These are phyloP conservation scores for Drosophila pseudotalamancana DNA, from an alignment of 2,888 invertebrate genomes.

Conservation along the genomic window DNA sequence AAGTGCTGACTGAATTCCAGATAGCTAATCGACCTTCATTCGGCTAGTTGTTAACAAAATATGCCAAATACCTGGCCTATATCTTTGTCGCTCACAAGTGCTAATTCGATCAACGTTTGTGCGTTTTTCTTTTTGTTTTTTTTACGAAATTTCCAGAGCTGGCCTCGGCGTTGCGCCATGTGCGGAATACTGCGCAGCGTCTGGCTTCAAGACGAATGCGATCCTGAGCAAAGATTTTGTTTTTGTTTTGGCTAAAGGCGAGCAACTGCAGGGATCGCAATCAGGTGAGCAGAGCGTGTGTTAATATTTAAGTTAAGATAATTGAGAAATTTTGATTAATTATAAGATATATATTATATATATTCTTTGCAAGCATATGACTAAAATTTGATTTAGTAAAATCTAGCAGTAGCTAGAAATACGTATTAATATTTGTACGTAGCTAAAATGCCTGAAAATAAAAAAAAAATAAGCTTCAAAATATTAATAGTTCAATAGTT, in stretches of 20 bases:
- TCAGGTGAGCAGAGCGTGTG: slow-evolving; percentile 84
- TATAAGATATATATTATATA: no score
- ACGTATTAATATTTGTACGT: no score
- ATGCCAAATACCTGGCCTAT: slow-evolving; percentile 7
- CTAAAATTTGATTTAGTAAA: no score
- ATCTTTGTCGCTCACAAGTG: slow-evolving; percentile 23
- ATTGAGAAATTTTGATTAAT: no score
- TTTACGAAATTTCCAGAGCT: slow-evolving; percentile 72
- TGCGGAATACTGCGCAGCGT: slow-evolving; percentile 71
- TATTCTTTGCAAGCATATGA: no score
- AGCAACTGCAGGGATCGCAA: slow-evolving; percentile 86
- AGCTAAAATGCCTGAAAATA: no score
- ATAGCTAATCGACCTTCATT: slow-evolving; percentile 12
- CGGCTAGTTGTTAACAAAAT: not conserved
- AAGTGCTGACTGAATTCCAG: slow-evolving; percentile 26
- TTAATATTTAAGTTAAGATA: no score
- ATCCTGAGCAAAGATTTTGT: slow-evolving; percentile 54
- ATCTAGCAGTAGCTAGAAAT: no score
- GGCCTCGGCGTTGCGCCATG: slow-evolving; percentile 81
- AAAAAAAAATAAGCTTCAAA: no score
- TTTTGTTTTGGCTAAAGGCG: slow-evolving; percentile 85
- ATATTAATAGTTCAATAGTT: no score
- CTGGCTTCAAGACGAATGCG: slow-evolving; percentile 30
- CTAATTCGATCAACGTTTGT: slow-evolving; percentile 2
- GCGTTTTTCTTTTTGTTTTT: not conserved